phyloP scores from a whole-genome alignment of 30 jellyfish, hydroid and myxozoan genomes.

The Haliclystus octoradiatus region DNA sequence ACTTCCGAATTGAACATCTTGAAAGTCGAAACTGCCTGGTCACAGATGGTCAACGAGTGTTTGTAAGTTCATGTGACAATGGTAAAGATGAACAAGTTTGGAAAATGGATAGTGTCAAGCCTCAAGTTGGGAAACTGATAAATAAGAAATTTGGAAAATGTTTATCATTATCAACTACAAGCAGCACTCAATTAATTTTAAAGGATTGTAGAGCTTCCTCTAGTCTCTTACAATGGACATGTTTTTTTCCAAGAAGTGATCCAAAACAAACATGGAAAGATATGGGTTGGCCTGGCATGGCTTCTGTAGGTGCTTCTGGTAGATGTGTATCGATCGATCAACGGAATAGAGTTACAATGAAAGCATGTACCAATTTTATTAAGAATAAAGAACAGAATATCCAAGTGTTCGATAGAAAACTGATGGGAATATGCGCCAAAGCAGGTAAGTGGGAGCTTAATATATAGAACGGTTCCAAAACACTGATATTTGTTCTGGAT shows the following conservation, averaged over 20 bases:
- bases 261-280: not conserved
- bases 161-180: not conserved
- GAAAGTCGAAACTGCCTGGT: no score
- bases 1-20: no score
- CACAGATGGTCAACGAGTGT: not conserved
- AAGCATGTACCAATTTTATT: not conserved
- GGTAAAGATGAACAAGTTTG: not conserved
- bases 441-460: not conserved
- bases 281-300: not conserved
- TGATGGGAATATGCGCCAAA: slow-evolving; percentile 1
- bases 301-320: no score
- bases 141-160: not conserved
- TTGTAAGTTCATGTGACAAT: not conserved
- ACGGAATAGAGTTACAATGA: not conserved
- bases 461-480: no score
- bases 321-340: not conserved
- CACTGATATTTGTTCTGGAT: no score
- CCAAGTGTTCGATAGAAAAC: not conserved
- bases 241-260: not conserved
- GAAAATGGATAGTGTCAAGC: not conserved
- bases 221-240: not conserved
- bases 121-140: not conserved
- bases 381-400: not conserved
- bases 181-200: not conserved
- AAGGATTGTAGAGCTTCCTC: not conserved